phyloP scores from a whole-genome alignment of 2,113 vertebrate species.

The Sinocyclocheilus grahami region DNA sequence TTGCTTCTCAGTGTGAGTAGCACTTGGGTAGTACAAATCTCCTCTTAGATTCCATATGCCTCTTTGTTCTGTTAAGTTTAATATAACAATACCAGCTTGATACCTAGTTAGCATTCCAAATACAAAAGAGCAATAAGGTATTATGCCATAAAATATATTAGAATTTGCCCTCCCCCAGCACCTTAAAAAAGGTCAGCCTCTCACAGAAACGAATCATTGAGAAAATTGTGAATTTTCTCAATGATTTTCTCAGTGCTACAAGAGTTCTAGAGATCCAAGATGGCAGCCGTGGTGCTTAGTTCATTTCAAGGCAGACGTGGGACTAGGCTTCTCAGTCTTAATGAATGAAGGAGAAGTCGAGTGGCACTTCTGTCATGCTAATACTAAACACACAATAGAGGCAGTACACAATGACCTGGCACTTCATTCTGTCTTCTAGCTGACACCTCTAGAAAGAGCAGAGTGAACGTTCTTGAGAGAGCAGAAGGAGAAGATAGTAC shows the following conservation, averaged over 20 bases:
- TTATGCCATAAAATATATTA: background rate
- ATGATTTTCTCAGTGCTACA: too few relatives aligned
- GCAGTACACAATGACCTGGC: constrained; percentile 85
- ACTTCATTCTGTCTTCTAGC: constrained; percentile 83
- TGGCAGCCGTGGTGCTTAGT: constrained; percentile 86
- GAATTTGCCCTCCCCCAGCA: background rate
- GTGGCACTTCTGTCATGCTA: constrained; percentile 96
- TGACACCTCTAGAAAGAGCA: constrained; percentile 36
- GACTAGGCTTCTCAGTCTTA: constrained; percentile 85
- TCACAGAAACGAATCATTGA: background rate
- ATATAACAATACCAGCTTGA: constrained; percentile 14
- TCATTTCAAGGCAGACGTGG: constrained; percentile 65
- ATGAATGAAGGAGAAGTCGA: constrained; percentile 93
- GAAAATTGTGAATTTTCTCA: constrained; percentile 60
- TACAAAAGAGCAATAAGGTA: background rate
- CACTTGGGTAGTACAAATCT: constrained; percentile 16
- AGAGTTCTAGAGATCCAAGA: constrained; percentile 87
- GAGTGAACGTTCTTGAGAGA: constrained; percentile 6
- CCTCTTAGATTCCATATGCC: constrained; percentile 3
- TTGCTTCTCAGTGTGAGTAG: constrained; percentile 26
- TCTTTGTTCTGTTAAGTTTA: background rate
- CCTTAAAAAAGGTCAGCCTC: background rate
- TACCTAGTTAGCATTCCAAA: background rate
- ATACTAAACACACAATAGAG: constrained; percentile 89
- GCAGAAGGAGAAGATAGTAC: background rate